Percentiles rank a stretch among this genome's conserved stretches.
phyloP scores from a whole-genome alignment of 2,888 invertebrate genomes.

The Xestoiulus laeticollis region DNA sequence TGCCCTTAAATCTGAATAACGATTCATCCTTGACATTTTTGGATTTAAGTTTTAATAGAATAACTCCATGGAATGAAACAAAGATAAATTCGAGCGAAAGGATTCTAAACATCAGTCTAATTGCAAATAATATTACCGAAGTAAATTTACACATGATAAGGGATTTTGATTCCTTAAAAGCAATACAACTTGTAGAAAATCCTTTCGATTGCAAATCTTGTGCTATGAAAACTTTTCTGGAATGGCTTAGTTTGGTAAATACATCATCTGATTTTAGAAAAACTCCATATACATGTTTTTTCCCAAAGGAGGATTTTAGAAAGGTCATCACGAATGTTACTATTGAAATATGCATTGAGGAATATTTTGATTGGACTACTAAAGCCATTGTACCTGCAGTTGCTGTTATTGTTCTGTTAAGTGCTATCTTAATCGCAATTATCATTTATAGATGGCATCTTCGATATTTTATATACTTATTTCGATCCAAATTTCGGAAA shows the following conservation, averaged over 20 bases:
- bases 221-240: neutral
- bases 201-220: slow-evolving; percentile 48
- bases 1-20: neutral
- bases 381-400: neutral
- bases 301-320: slow-evolving; percentile 34
- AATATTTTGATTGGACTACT: slow-evolving; percentile 39
- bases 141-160: neutral
- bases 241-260: neutral
- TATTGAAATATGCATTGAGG: neutral
- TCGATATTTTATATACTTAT: slow-evolving; percentile 29
- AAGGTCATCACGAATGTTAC: slow-evolving; percentile 10
- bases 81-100: neutral
- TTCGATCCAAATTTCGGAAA: neutral
- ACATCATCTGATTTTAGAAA: neutral
- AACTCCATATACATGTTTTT: neutral
- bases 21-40: neutral
- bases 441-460: slow-evolving; percentile 23
- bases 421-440: neutral
- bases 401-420: neutral
- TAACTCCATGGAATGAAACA: slow-evolving; percentile 34
- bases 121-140: slow-evolving; percentile 38
- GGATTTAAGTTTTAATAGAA: slow-evolving; percentile 18
- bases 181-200: neutral
- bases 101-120: slow-evolving; percentile 3
- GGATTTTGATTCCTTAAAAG: slow-evolving; percentile 44